These are phyloP conservation scores for Andrena minutula DNA, from an alignment of 2,888 invertebrate genomes.

Conservation along the genomic window DNA sequence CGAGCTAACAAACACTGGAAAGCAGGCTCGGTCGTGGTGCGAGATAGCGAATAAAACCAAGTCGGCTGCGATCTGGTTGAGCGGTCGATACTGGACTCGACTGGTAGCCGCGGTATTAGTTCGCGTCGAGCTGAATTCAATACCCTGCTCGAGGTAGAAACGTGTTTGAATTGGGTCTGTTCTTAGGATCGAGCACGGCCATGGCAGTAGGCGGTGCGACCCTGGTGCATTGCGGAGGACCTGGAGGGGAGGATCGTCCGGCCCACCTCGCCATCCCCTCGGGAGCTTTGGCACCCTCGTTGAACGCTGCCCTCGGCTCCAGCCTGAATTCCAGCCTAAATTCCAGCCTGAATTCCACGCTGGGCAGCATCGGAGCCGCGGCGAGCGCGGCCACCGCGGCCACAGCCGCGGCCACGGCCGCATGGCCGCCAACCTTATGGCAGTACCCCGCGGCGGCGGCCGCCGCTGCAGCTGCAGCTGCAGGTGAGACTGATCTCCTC, in stretches of 20 bases:
- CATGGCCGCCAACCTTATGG: conserved; percentile 89
- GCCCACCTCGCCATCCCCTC: conserved; percentile 86
- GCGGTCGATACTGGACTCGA: not conserved
- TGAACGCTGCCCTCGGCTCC: conserved; percentile 85
- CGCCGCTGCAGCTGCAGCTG: conserved; percentile 71
- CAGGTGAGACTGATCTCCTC: conserved; percentile 61
- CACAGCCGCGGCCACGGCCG: conserved; percentile 83
- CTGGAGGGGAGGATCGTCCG: conserved; percentile 87
- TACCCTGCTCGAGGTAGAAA: not conserved
- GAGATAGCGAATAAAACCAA: not conserved
- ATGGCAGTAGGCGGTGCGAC: conserved; percentile 89
- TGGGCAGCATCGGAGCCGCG: conserved; percentile 85
- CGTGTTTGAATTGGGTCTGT: conserved; percentile 59
- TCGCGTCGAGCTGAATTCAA: not conserved
- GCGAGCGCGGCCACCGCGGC: conserved; percentile 86
- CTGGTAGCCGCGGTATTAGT: not conserved
- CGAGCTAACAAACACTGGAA: not conserved
- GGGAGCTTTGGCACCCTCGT: conserved; percentile 81
- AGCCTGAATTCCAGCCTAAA: conserved; percentile 83
- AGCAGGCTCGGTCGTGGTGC: not conserved
- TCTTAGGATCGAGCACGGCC: conserved; percentile 88
- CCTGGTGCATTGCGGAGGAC: conserved; percentile 89
- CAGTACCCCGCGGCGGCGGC: conserved; percentile 87
- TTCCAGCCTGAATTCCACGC: conserved; percentile 78
- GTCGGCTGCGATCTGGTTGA: not conserved